phyloP scores from a whole-genome alignment of 2,797 vertebrate genomes.

The Eospalax fontanierii region DNA sequence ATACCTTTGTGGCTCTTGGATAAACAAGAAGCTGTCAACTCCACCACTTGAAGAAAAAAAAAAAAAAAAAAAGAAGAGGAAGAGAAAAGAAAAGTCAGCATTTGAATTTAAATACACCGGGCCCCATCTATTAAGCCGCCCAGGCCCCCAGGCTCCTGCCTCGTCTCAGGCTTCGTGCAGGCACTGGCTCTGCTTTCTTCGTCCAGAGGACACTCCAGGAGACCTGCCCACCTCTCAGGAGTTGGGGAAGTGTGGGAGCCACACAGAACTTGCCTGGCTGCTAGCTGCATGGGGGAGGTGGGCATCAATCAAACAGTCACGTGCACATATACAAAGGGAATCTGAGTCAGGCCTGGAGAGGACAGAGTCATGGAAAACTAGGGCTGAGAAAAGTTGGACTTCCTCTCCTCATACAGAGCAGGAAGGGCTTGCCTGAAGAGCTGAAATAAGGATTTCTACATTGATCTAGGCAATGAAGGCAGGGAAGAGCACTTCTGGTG shows the following conservation, averaged over 20 bases:
- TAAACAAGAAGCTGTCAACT: neutral
- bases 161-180: neutral
- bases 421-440: conserved; percentile 46
- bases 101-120: neutral
- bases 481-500: neutral
- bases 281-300: too few species aligned
- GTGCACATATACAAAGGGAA: neutral
- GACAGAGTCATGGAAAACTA: neutral
- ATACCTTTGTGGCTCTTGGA: too few species aligned
- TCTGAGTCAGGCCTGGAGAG: neutral
- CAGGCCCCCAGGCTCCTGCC: neutral
- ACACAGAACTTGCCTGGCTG: neutral
- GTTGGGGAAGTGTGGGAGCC: neutral
- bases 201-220: neutral
- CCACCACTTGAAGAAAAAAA: neutral
- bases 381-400: neutral
- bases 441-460: neutral
- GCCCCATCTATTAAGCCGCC: neutral
- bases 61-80: neutral
- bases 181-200: neutral
- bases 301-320: neutral
- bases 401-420: neutral
- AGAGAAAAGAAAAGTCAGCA: neutral
- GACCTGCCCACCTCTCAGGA: neutral
- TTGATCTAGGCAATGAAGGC: neutral